phyloP scores from a whole-genome alignment of 2,113 vertebrate genomes.

The Hippocampus zosterae region DNA sequence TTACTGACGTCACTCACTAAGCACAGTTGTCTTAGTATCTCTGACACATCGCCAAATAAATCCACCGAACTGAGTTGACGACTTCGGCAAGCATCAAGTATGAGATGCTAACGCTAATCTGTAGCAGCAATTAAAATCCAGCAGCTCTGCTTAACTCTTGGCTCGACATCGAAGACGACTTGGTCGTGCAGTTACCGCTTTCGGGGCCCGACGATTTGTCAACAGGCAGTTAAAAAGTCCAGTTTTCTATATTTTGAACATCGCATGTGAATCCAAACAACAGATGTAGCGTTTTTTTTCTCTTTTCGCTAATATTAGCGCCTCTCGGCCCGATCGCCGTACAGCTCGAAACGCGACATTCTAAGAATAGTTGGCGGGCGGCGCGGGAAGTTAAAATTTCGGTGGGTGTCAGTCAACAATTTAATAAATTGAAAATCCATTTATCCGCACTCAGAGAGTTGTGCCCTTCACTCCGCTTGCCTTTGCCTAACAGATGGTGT shows the following conservation, averaged over 20 bases:
- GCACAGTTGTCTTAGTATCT: no score
- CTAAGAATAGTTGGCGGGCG: slow-evolving; percentile 53
- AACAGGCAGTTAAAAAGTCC: no score
- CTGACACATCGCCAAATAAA: no score
- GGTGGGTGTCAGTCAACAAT: slow-evolving; percentile 70
- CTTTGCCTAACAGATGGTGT: slow-evolving; percentile 80
- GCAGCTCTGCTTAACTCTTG: no score
- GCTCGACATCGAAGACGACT: no score
- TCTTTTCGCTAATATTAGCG: slow-evolving; percentile 42
- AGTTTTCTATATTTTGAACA: neutral
- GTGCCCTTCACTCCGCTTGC: slow-evolving; percentile 75
- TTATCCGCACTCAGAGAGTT: slow-evolving; percentile 72
- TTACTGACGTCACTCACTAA: no score
- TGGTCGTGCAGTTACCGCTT: no score
- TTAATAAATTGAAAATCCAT: slow-evolving; percentile 74
- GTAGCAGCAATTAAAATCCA: no score
- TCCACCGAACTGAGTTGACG: no score
- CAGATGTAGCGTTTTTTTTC: slow-evolving; percentile 3
- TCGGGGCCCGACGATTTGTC: no score
- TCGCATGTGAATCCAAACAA: slow-evolving; percentile 30
- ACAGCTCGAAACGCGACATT: slow-evolving; percentile 37
- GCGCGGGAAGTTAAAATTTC: slow-evolving; percentile 55
- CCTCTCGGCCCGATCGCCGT: slow-evolving; percentile 13
- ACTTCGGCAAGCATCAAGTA: no score
- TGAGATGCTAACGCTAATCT: no score